Base-by-base conservation (phyloP, 2,888 invertebrate genomes). In the Tanaodytes sp. region DNA sequence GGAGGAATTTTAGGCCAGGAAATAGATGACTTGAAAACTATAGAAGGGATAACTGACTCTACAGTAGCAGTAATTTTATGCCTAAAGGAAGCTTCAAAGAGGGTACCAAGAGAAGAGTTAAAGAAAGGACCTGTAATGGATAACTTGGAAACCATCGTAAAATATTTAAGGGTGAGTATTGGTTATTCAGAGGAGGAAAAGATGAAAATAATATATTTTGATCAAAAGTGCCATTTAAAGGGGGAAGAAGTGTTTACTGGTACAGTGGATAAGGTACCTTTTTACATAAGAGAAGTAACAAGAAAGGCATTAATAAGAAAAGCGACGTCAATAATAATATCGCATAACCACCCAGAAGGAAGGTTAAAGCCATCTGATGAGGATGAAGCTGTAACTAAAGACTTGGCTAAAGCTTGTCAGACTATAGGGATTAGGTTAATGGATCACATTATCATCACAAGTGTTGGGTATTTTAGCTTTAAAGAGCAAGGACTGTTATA, bases 371-470 rank as follows among this genome's bases (percentile, higher is more conserved):
- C 31, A 9, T 46, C 46, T 6, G 12, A 46, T 15, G 11, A 11
- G 2, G 46, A 49, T 49, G n/a, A n/a, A 36, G 1, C 33, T 52
- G 1, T 40, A 3, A 52, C 52, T 27, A 39, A 2, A 11, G 3
- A 39, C 11, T n/a, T 52, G 11, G 52, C 52, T 9, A 11, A 20
- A 40, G 40, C 52, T 23, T 52, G 52, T 12, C 27, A 52, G 16
- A 40, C 3, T 30, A 27, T 52, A 40, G 40, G 40, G 16, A 52
- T 52, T 4, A n/a, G 16, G 12, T 40, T 52, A 40, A n/a, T 52
- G 16, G 52, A 52, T 15, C 52, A 52, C 31, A 52, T 52, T 40
- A 39, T 52, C 8, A 27, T 52, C 4, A 52, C 52, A 52, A 1
- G 1, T 11, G 16, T 1, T 23, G 12, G 52, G 14, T 27, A 52